Conservation (phyloP, 2,113 vertebrate species). For the Takifugu flavidus region DNA sequence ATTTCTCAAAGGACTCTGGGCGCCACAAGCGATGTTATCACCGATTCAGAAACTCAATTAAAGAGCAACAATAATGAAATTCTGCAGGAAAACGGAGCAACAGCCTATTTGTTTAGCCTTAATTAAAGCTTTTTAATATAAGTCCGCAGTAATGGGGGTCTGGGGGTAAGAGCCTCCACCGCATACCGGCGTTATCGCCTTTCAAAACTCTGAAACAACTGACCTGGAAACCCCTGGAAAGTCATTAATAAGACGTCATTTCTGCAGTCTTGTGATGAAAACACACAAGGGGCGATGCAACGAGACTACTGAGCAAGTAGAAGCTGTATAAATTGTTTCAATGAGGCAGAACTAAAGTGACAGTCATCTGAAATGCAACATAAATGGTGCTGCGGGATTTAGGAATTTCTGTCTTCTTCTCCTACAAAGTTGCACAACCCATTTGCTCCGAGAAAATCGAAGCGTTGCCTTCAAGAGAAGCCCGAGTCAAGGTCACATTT, state of each 20-base stretch:
- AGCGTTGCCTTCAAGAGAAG: too few species aligned
- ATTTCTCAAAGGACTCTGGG: constrained; percentile 43
- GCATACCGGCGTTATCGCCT: constrained; percentile 16
- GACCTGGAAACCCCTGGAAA: constrained; percentile 50
- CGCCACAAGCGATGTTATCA: constrained; percentile 5
- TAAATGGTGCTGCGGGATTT: too few species aligned
- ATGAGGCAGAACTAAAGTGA: constrained; percentile 9
- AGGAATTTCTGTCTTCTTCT: too few species aligned
- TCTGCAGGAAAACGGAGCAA: constrained; percentile 5
- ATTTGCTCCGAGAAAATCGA: neutral
- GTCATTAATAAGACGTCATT: constrained; percentile 3
- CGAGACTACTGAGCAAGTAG: neutral
- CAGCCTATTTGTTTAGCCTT: too few species aligned
- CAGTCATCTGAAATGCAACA: constrained; percentile 9
- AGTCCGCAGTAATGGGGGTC: constrained; percentile 8
- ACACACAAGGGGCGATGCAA: too few species aligned
- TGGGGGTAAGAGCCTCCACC: too few species aligned
- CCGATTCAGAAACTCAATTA: neutral
- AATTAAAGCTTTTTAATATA: too few species aligned
- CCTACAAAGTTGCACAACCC: too few species aligned
- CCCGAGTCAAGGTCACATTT: too few species aligned
- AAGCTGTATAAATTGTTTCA: neutral
- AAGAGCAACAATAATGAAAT: constrained; percentile 31
- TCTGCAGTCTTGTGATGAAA: constrained; percentile 35
- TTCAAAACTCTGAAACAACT: constrained; percentile 37